Evolutionary conservation across 1,140 invertebrate species (phyloP).

Genomic region (Laupala kohalensis): DNA sequence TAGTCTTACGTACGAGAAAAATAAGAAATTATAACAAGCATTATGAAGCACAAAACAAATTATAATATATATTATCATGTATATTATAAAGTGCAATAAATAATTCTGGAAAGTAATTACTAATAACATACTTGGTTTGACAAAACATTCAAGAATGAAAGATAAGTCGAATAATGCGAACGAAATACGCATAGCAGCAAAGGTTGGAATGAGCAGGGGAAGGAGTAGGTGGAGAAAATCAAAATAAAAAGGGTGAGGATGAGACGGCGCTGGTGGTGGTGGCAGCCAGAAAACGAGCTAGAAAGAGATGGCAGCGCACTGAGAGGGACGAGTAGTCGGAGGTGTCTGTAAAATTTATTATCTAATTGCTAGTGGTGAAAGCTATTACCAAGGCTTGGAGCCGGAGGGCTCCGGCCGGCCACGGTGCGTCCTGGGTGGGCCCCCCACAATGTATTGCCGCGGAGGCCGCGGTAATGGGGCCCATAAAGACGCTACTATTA

Average conservation of each 20-base stretch:
- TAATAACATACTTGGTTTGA: background rate
- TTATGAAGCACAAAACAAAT: too few relatives aligned
- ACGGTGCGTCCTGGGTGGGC: conserved; percentile 7
- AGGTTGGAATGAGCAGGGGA: background rate
- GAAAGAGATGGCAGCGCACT: background rate
- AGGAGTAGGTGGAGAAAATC: background rate
- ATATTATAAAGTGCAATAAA: background rate
- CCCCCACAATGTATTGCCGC: conserved; percentile 1
- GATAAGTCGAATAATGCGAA: background rate
- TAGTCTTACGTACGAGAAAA: too few relatives aligned
- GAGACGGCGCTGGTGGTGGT: background rate
- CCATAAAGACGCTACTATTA: background rate
- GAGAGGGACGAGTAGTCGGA: background rate
- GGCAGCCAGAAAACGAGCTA: conserved; percentile 1
- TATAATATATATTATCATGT: too few relatives aligned
- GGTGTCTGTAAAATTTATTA: conserved; percentile 17
- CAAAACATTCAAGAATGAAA: background rate
- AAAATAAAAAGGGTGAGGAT: background rate
- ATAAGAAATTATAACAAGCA: too few relatives aligned
- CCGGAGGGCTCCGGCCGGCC: background rate
- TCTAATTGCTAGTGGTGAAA: conserved; percentile 18
- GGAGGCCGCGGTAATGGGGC: background rate
- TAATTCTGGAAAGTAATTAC: background rate
- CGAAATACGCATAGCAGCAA: background rate
- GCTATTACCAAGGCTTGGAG: conserved; percentile 9